Conservation (phyloP, 2,113 vertebrate species). For the Neotoma lepida region DNA sequence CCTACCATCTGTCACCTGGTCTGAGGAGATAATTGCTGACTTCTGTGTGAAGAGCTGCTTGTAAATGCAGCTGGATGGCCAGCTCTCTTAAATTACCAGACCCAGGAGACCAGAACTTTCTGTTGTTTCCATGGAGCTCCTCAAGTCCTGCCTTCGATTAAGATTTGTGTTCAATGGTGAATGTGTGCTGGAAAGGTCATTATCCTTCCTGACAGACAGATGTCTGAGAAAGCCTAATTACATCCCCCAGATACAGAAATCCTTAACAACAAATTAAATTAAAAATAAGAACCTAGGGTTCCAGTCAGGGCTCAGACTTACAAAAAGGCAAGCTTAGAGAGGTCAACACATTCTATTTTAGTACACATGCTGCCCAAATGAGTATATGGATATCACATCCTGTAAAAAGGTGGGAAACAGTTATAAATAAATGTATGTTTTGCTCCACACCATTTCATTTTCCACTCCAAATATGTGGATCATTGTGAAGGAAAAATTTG, state of each 20-base stretch:
- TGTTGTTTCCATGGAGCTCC: conserved; percentile 83
- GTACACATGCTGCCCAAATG: background rate
- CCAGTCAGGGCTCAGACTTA: background rate
- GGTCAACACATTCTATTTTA: background rate
- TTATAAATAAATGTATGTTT: background rate
- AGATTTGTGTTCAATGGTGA: conserved; percentile 74
- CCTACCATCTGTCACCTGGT: conserved; percentile 85
- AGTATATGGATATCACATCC: background rate
- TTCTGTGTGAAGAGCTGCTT: conserved; percentile 79
- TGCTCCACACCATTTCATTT: background rate
- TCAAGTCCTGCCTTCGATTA: conserved; percentile 77
- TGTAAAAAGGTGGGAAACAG: background rate
- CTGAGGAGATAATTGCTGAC: conserved; percentile 84
- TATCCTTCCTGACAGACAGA: conserved; percentile 61
- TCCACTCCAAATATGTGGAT: background rate
- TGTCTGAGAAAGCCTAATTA: conserved; percentile 54
- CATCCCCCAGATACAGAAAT: conserved; percentile 17
- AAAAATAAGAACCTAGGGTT: conserved; percentile 12
- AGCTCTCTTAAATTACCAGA: conserved; percentile 85
- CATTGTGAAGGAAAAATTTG: conserved; percentile 12
- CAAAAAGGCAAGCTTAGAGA: background rate
- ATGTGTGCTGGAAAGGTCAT: conserved; percentile 63
- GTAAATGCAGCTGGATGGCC: conserved; percentile 81
- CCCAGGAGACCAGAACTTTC: conserved; percentile 82
- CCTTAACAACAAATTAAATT: conserved; percentile 54